A percentile compares a stretch with the other conserved stretches of the same genome.
phyloP scores from a whole-genome alignment of 2,113 vertebrate species.

The Heterotis niloticus region DNA sequence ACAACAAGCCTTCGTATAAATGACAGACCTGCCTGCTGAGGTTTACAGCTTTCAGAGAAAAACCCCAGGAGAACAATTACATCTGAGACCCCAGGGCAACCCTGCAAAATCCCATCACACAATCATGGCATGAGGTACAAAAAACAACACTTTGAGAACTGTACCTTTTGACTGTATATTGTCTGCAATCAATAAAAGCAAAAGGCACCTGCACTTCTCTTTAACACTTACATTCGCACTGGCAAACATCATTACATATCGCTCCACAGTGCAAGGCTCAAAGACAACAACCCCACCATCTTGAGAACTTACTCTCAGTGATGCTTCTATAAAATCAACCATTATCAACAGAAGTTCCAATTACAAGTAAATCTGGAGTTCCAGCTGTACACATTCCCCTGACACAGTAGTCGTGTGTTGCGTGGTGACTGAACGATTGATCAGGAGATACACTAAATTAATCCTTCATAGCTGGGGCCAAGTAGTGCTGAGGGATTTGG shows the following conservation, averaged over 20 bases:
- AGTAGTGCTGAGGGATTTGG: not conserved
- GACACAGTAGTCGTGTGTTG: constrained; percentile 21
- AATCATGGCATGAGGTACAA: not conserved
- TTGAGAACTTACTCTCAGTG: not conserved
- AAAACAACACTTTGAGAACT: not conserved
- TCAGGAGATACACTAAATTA: constrained; percentile 36
- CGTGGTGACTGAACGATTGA: constrained; percentile 26
- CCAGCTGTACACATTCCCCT: not conserved
- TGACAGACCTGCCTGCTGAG: not conserved
- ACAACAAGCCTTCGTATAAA: not conserved
- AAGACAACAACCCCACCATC: not conserved
- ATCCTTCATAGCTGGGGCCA: constrained; percentile 13
- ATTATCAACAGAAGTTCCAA: constrained; percentile 3
- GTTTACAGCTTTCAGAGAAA: not conserved
- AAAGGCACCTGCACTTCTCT: not conserved
- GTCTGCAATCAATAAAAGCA: not conserved
- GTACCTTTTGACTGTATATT: not conserved
- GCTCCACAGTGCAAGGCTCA: not conserved
- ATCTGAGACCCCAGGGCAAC: not conserved
- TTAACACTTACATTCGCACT: not conserved
- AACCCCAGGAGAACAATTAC: not conserved
- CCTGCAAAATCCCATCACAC: not conserved
- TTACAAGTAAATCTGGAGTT: constrained; percentile 23
- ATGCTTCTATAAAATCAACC: not conserved
- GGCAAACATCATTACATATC: not conserved